A percentile compares a stretch with the other conserved stretches of the same genome.
Evolutionary conservation across 2,888 invertebrate species (phyloP).

Genomic region (Arge pagana): DNA sequence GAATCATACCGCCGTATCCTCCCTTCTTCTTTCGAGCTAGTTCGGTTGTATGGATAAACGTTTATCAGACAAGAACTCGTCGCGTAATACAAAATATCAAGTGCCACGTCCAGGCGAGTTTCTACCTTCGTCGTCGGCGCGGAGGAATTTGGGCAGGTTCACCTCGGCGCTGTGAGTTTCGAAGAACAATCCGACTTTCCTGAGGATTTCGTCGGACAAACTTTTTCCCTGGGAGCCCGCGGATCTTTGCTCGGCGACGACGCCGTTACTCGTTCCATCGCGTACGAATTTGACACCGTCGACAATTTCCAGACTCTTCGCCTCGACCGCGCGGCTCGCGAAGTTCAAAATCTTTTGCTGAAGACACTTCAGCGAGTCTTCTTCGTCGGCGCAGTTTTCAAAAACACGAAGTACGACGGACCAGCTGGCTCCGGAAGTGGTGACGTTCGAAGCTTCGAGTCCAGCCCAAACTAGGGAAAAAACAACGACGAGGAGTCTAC

Average conservation of each 20-base stretch:
- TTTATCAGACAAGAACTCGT: no score
- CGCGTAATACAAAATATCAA: neutral
- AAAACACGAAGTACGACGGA: slow-evolving; percentile 64
- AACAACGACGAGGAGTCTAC: slow-evolving; percentile 27
- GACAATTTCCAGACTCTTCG: slow-evolving; percentile 65
- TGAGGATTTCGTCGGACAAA: slow-evolving; percentile 65
- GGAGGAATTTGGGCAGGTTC: slow-evolving; percentile 50
- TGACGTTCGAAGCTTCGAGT: slow-evolving; percentile 52
- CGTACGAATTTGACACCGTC: slow-evolving; percentile 68
- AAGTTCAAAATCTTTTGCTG: slow-evolving; percentile 72
- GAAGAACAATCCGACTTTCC: slow-evolving; percentile 64
- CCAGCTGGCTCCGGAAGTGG: slow-evolving; percentile 58
- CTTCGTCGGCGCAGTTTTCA: slow-evolving; percentile 67
- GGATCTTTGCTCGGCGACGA: slow-evolving; percentile 23
- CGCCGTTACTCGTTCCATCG: slow-evolving; percentile 43
- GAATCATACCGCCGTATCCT: slow-evolving; percentile 71
- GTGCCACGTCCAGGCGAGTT: no score
- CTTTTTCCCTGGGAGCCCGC: slow-evolving; percentile 56
- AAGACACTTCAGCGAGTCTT: slow-evolving; percentile 71
- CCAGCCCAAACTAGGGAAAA: slow-evolving; percentile 18
- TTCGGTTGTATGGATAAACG: no score
- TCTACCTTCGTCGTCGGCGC: slow-evolving; percentile 12
- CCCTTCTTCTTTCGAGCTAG: slow-evolving; percentile 68
- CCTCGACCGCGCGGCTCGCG: slow-evolving; percentile 67
- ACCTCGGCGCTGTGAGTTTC: slow-evolving; percentile 66